These are phyloP conservation scores for Frankliniella fusca DNA, from an alignment of 2,888 invertebrate genomes.

Conservation along the genomic window DNA sequence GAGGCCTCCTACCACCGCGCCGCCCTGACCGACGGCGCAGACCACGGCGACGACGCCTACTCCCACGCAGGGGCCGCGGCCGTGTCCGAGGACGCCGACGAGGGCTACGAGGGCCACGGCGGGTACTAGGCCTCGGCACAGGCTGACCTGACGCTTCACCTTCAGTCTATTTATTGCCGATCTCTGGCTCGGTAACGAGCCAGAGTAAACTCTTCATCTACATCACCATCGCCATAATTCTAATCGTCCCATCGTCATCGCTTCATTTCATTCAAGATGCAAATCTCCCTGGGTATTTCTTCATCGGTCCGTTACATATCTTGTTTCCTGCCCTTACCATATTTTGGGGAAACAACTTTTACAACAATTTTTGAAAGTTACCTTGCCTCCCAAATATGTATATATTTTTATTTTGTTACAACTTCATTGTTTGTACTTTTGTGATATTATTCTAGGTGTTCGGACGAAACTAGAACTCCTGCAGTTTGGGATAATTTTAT, in stretches of 20 bases:
- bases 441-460: neutral
- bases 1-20: slow-evolving; percentile 10
- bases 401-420: too few species aligned
- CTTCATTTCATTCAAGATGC: neutral
- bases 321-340: too few species aligned
- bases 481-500: neutral
- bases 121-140: neutral
- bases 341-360: too few species aligned
- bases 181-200: too few species aligned
- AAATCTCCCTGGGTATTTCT: too few species aligned
- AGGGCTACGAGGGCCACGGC: slow-evolving; percentile 23
- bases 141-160: neutral
- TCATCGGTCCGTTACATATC: too few species aligned
- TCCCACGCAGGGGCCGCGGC: neutral
- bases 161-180: neutral
- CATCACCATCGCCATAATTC: neutral
- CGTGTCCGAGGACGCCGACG: slow-evolving; percentile 19
- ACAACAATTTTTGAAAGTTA: too few species aligned
- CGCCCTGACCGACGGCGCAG: neutral
- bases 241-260: neutral
- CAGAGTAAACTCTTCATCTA: neutral
- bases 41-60: slow-evolving; percentile 1
- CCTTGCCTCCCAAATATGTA: too few species aligned
- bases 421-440: too few species aligned
- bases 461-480: too few species aligned